Percentiles rank a stretch among this genome's conserved stretches.
phyloP scores from a whole-genome alignment of 2,888 invertebrate genomes.

The Creontiades dilutus region DNA sequence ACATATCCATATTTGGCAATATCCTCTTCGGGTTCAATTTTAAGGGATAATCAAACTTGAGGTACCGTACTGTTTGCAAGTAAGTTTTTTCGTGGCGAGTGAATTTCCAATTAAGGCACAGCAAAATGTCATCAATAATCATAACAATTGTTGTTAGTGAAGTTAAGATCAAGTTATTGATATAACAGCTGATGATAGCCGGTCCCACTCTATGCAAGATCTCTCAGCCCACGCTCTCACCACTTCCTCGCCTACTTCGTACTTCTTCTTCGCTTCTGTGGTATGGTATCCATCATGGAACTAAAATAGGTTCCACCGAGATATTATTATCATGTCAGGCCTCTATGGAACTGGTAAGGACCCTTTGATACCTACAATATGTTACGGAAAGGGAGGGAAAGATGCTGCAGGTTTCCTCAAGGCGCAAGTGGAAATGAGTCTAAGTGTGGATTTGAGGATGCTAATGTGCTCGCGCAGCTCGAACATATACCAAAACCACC shows the following conservation, averaged over 20 bases:
- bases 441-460: too few species aligned
- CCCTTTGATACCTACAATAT: too few species aligned
- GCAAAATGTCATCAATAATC: constrained; percentile 64
- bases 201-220: constrained; percentile 52
- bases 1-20: constrained; percentile 76
- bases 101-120: background rate
- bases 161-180: constrained; percentile 40
- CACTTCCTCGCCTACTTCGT: constrained; percentile 24
- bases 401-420: too few species aligned
- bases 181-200: constrained; percentile 63
- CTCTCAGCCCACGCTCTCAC: constrained; percentile 36
- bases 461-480: too few species aligned
- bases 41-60: background rate
- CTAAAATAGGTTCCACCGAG: too few species aligned
- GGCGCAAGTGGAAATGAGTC: too few species aligned
- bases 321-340: too few species aligned
- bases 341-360: too few species aligned
- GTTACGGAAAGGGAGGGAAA: too few species aligned
- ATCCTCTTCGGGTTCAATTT: constrained; percentile 58
- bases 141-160: constrained; percentile 70
- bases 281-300: too few species aligned
- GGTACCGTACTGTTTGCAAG: background rate
- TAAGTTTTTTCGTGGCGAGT: background rate
- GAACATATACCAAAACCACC: too few species aligned
- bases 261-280: too few species aligned